Conservation (phyloP, 2,797 vertebrate genomes). For the Rhabdomys pumilio region DNA sequence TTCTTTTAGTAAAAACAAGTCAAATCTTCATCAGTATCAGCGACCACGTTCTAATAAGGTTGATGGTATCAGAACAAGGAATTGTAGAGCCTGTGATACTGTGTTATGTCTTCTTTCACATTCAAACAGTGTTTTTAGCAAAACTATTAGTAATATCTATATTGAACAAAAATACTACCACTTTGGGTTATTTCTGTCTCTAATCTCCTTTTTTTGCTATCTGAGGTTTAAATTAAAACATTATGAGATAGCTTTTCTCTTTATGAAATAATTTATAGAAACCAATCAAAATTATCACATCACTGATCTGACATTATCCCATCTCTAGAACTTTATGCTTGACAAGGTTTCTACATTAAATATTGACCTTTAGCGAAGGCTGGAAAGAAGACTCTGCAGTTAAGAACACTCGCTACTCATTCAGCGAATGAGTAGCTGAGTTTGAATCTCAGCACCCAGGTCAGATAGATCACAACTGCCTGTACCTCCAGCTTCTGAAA, state of each 20-base stretch:
- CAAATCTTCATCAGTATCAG: constrained; percentile 42
- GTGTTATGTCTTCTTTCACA: constrained; percentile 24
- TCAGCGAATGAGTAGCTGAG: neutral
- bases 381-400: neutral
- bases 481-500: neutral
- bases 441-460: neutral
- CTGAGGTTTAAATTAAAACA: constrained; percentile 51
- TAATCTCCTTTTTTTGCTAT: constrained; percentile 53
- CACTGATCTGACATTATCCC: constrained; percentile 29
- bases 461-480: neutral
- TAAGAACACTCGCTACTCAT: neutral
- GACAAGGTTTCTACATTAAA: constrained; percentile 29
- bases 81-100: constrained; percentile 2
- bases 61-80: constrained; percentile 10
- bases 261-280: constrained; percentile 42
- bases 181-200: constrained; percentile 60
- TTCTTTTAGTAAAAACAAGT: constrained; percentile 64
- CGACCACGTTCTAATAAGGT: constrained; percentile 21
- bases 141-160: constrained; percentile 48
- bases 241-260: constrained; percentile 65
- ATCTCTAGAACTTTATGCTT: constrained; percentile 60
- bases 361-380: constrained; percentile 22
- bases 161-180: constrained; percentile 64
- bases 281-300: constrained; percentile 15
- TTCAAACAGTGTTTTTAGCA: constrained; percentile 48